Percentiles rank a stretch among this genome's conserved stretches.
These are phyloP conservation scores for Proterorhinus semilunaris DNA, from an alignment of 2,113 vertebrate species.

Conservation along the genomic window DNA sequence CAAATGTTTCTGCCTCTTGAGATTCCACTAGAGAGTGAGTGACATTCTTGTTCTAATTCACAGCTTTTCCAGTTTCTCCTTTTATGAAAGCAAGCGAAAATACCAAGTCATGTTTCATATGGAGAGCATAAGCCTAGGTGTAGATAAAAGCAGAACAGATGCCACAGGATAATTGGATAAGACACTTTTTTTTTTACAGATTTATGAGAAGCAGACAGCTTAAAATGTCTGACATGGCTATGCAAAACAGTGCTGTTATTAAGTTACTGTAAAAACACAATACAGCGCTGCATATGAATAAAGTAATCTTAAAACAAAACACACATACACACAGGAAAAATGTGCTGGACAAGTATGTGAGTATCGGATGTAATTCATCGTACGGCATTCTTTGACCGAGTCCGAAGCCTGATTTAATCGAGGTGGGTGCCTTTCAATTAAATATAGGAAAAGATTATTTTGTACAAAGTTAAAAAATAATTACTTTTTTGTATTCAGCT, in stretches of 20 bases:
- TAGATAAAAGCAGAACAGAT: constrained; percentile 18
- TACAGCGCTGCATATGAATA: no score
- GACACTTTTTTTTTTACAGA: constrained; percentile 10
- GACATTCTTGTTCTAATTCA: not conserved
- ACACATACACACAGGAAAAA: no score
- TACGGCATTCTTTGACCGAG: no score
- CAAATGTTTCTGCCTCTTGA: constrained; percentile 1
- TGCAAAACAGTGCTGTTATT: no score
- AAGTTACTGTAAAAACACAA: no score
- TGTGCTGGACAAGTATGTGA: no score
- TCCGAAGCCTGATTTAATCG: no score
- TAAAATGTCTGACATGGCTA: no score
- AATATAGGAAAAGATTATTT: no score
- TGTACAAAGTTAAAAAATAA: not conserved
- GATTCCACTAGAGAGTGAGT: not conserved
- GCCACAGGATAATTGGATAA: not conserved
- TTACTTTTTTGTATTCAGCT: not conserved
- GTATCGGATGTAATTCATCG: no score
- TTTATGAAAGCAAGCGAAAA: constrained; percentile 28
- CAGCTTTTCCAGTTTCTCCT: constrained; percentile 13
- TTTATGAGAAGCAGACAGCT: not conserved
- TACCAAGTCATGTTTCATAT: constrained; percentile 25
- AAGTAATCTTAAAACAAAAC: no score
- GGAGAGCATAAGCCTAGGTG: constrained; percentile 20
- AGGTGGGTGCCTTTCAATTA: no score